These are phyloP conservation scores for Danaus plexippus DNA, from an alignment of 1,140 invertebrate species.

Conservation along the genomic window DNA sequence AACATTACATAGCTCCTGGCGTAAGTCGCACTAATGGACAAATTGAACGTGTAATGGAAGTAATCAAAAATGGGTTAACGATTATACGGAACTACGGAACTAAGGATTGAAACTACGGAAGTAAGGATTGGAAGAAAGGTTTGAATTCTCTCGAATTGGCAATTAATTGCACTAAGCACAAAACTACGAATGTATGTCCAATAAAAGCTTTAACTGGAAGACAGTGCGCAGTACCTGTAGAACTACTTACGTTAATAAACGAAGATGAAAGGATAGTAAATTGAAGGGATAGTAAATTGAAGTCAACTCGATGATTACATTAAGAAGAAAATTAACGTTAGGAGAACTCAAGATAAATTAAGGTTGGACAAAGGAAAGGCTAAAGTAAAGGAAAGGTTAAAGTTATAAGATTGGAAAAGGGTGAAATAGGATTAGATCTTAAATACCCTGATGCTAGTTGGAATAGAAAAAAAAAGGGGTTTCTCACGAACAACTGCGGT, in stretches of 20 bases:
- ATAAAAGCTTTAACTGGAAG: slow-evolving; percentile 15
- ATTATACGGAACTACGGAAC: slow-evolving; percentile 15
- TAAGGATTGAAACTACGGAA: slow-evolving; percentile 7
- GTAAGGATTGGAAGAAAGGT: slow-evolving; percentile 11
- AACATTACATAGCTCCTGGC: slow-evolving; percentile 8
- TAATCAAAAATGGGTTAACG: slow-evolving; percentile 17
- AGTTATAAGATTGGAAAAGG: slow-evolving; percentile 16
- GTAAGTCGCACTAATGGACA: slow-evolving; percentile 17
- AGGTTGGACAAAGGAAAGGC: slow-evolving; percentile 15
- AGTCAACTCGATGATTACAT: slow-evolving; percentile 3
- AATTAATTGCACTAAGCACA: slow-evolving; percentile 19
- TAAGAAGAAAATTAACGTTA: slow-evolving; percentile 3
- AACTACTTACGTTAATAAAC: slow-evolving; percentile 6
- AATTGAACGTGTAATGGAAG: slow-evolving; percentile 17
- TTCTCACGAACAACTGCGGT: no score
- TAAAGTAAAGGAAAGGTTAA: slow-evolving; percentile 17
- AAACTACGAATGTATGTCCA: slow-evolving; percentile 16
- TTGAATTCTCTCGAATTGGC: slow-evolving; percentile 13
- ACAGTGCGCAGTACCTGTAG: slow-evolving; percentile 16
- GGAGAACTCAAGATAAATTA: slow-evolving; percentile 7
- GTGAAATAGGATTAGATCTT: slow-evolving; percentile 13
- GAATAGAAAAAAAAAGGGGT: background rate
- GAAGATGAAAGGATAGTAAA: slow-evolving; percentile 1
- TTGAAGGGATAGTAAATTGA: slow-evolving; percentile 1
- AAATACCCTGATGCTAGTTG: slow-evolving; percentile 13